Percentiles rank a stretch among this genome's conserved stretches.
These are phyloP conservation scores for Macrosteles quadrilineatus DNA, from an alignment of 1,140 invertebrate species.

Conservation along the genomic window DNA sequence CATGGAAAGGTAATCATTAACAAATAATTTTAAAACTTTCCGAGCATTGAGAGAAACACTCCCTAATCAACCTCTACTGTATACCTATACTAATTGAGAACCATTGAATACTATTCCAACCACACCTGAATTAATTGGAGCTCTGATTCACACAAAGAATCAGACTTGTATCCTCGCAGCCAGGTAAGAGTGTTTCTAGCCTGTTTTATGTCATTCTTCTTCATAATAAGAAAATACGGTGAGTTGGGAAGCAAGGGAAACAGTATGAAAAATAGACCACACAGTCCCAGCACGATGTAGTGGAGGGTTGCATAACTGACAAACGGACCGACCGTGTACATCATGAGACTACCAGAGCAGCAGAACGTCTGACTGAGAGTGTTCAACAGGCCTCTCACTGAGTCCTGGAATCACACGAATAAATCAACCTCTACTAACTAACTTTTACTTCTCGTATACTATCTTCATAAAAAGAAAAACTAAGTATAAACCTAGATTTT, in stretches of 20 bases:
- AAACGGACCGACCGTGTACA: background rate
- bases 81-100: background rate
- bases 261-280: background rate
- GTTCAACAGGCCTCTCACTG: slow-evolving; percentile 4
- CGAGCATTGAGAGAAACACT: background rate
- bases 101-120: background rate
- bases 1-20: background rate
- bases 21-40: background rate
- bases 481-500: no score
- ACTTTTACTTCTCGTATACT: no score
- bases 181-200: background rate
- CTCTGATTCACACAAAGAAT: background rate
- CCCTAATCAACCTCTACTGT: background rate
- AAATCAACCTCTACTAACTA: no score
- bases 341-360: background rate
- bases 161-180: background rate
- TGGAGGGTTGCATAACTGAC: slow-evolving; percentile 1
- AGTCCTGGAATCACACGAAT: background rate
- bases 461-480: no score
- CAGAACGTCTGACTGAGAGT: background rate
- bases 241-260: slow-evolving; percentile 4
- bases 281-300: background rate
- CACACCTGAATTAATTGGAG: background rate
- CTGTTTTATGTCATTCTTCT: background rate
- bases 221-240: slow-evolving; percentile 4